Conservation (phyloP, 1,140 invertebrate genomes). For the Teleopsis dalmanni region DNA sequence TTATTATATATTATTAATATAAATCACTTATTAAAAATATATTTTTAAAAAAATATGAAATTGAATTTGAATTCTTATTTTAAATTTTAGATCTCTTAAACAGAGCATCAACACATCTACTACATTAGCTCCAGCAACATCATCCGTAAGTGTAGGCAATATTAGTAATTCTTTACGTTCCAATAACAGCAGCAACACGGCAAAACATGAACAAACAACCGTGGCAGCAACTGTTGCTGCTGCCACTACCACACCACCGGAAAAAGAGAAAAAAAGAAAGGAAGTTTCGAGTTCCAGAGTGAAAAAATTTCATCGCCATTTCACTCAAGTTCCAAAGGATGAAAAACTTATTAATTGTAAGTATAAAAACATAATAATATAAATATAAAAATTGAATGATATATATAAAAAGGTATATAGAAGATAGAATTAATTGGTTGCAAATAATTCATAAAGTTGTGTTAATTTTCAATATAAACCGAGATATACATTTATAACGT, state of each 20-base stretch:
- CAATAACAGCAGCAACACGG: slow-evolving; percentile 8
- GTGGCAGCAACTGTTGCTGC: slow-evolving; percentile 7
- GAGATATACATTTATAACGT: no score
- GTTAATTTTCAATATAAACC: no score
- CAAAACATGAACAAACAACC: slow-evolving; percentile 14
- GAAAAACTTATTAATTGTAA: slow-evolving; percentile 73
- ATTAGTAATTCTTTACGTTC: slow-evolving; percentile 11
- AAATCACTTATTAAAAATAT: no score
- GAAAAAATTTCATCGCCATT: slow-evolving; percentile 68
- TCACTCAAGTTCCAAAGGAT: slow-evolving; percentile 63
- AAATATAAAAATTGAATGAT: background rate
- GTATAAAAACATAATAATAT: slow-evolving; percentile 18
- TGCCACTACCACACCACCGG: slow-evolving; percentile 7
- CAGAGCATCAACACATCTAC: no score
- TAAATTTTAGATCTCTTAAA: no score
- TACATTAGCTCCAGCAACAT: slow-evolving; percentile 2
- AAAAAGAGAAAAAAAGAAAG: slow-evolving; percentile 48
- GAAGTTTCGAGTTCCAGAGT: slow-evolving; percentile 58
- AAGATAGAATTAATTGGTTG: no score
- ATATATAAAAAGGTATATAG: no score
- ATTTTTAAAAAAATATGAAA: no score
- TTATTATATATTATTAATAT: no score
- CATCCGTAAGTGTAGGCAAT: slow-evolving; percentile 9
- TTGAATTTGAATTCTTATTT: no score
- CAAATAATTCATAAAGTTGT: no score